A percentile compares a stretch with the other conserved stretches of the same genome.
phyloP scores from a whole-genome alignment of 2,888 invertebrate species.

The Drosophila bunnanda region DNA sequence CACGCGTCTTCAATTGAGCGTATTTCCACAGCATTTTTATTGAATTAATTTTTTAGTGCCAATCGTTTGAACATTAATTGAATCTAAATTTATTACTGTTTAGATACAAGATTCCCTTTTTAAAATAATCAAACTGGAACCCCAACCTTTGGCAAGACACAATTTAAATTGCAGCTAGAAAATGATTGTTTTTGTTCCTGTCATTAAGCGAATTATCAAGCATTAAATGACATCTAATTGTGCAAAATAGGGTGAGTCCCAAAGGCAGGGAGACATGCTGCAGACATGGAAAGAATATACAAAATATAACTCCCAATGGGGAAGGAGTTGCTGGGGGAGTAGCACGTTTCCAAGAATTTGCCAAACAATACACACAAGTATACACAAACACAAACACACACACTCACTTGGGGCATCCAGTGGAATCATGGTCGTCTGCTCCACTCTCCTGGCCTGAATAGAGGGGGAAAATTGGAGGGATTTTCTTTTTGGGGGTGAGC shows the following conservation, averaged over 20 bases:
- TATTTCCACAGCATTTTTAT: constrained; percentile 24
- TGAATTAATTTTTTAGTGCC: constrained; percentile 6
- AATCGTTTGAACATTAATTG: constrained; percentile 1
- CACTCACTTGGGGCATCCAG: constrained; percentile 36
- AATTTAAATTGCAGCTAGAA: constrained; percentile 16
- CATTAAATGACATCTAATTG: constrained; percentile 55
- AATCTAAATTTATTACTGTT: too few relatives aligned
- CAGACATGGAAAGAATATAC: constrained; percentile 16
- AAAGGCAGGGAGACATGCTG: background rate
- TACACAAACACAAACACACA: constrained; percentile 9
- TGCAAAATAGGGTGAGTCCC: constrained; percentile 22
- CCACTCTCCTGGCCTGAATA: constrained; percentile 6
- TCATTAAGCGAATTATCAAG: constrained; percentile 42
- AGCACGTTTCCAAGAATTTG: constrained; percentile 65
- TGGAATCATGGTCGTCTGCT: constrained; percentile 37
- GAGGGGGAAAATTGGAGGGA: constrained; percentile 5
- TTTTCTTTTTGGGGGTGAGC: constrained; percentile 19
- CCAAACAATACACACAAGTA: constrained; percentile 49
- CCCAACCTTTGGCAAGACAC: constrained; percentile 3
- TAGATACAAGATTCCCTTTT: background rate
- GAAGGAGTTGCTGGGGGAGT: constrained; percentile 29
- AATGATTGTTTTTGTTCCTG: constrained; percentile 24
- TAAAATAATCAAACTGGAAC: background rate
- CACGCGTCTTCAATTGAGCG: constrained; percentile 20
- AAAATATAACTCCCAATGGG: constrained; percentile 9